Base-by-base conservation (phyloP, 2,797 vertebrate species). In the Trachurus trachurus region DNA sequence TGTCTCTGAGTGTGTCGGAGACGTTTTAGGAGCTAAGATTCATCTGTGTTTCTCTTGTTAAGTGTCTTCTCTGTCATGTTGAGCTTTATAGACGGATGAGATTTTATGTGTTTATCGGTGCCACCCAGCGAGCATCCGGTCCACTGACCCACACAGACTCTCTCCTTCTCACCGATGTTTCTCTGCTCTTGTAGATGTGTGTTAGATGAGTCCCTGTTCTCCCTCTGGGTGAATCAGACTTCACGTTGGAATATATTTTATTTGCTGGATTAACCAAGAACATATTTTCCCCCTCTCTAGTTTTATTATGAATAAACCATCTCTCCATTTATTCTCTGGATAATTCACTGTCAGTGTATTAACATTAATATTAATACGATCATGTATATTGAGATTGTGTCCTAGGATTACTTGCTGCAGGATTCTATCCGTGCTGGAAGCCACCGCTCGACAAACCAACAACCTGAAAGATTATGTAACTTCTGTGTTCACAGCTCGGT, bases 61-160 rank as follows among this genome's bases (percentile, higher is more conserved):
- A 75, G 60, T 13, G 10, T 2, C 9, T 15, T 40, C 59, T 67
- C 49, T 17, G 22, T 49, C 64, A 17, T 50, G 63, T 40, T 62
- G 42, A 57, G 39, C 65, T 81, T 87, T 63, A 66, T 17, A 11
- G 66, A 52, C 21, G 0, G 7, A 61, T 65, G 37, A 2, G 50
- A 16, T 39, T 62, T 75, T 2, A 9, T 66, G 59, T 76, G 68
- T 80, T 74, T 66, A 56, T 67, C 52, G 9, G 22, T 6, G 11
- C 69, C 77, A 61, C 76, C 82, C 65, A 71, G 13, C 16, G 0
- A 63, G 53, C 56, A 16, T 22, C n/a, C 19, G 40, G 17, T 47
- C 45, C 31, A 34, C 31, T 34, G 5, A 5, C 31, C 31, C 6
- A 34, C 31, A 6, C 31, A 34, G 31, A 34, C 26, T 26, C 26